A percentile compares a stretch with the other conserved stretches of the same genome.
Evolutionary conservation across 2,888 invertebrate genomes (phyloP).

Genomic region (Tethea ocularis): DNA sequence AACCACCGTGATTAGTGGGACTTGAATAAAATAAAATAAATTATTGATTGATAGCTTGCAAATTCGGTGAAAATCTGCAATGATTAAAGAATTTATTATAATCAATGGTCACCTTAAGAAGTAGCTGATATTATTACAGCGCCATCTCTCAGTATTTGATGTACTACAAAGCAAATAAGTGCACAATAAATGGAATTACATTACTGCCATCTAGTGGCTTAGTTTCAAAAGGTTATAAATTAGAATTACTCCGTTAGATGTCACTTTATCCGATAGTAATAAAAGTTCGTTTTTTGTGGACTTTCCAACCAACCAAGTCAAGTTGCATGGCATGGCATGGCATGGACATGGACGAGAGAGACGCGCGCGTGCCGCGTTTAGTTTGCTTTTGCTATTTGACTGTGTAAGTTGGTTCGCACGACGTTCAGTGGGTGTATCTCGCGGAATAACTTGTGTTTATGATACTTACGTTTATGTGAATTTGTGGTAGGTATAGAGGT

Average conservation of each 20-base stretch:
- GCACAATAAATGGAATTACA: background rate
- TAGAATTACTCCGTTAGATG: constrained; percentile 14
- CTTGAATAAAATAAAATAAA: too few species aligned
- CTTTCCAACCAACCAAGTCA: background rate
- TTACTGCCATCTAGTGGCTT: background rate
- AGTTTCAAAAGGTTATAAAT: background rate
- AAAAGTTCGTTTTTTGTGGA: constrained; percentile 22
- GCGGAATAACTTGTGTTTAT: constrained; percentile 70
- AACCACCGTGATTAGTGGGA: too few species aligned
- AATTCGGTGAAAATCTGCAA: too few species aligned
- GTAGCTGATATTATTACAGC: background rate
- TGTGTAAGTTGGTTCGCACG: constrained; percentile 43
- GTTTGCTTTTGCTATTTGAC: constrained; percentile 62
- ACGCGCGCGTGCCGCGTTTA: constrained; percentile 34
- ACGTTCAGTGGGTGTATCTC: constrained; percentile 41
- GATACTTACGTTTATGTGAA: constrained; percentile 57
- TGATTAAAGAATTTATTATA: too few species aligned
- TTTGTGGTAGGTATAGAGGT: constrained; percentile 40
- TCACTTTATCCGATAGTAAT: constrained; percentile 13
- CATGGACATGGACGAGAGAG: too few species aligned
- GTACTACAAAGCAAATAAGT: background rate
- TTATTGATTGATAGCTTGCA: too few species aligned
- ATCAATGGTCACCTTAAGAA: too few species aligned
- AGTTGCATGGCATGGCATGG: constrained; percentile 24
- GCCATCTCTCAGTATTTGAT: background rate